Percentiles rank a stretch among this genome's conserved stretches.
phyloP scores from a whole-genome alignment of 1,140 invertebrate species.

The Platyscapa corneri region DNA sequence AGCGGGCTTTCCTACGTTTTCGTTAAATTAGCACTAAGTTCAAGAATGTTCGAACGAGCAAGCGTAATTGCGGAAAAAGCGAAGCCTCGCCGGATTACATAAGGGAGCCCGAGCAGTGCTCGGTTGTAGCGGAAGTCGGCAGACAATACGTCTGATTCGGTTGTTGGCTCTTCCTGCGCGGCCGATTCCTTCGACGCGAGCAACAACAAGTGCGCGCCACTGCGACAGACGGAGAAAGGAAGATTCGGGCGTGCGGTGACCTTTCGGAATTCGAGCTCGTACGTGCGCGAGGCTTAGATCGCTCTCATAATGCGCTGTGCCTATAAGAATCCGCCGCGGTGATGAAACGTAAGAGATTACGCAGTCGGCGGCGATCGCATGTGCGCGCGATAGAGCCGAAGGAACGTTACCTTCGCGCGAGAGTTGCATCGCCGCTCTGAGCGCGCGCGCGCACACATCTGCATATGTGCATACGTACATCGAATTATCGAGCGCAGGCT shows the following conservation, averaged over 20 bases:
- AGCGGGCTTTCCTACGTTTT: background rate
- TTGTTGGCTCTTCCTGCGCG: background rate
- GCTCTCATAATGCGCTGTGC: slow-evolving; percentile 54
- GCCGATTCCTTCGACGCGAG: background rate
- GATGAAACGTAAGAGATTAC: slow-evolving; percentile 65
- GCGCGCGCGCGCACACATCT: background rate
- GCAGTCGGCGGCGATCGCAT: slow-evolving; percentile 48
- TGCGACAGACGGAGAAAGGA: background rate
- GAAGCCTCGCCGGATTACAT: too few species aligned
- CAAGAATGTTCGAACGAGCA: too few species aligned
- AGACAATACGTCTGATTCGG: background rate
- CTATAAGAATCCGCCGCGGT: slow-evolving; percentile 42
- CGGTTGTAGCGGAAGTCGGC: background rate
- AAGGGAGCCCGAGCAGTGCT: background rate
- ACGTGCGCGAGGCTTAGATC: slow-evolving; percentile 56
- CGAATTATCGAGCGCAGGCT: slow-evolving; percentile 42
- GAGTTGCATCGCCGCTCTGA: slow-evolving; percentile 11
- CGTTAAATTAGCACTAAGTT: background rate
- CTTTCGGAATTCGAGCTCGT: slow-evolving; percentile 64
- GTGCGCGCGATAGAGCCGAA: background rate
- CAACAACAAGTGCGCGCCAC: background rate
- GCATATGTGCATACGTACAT: background rate
- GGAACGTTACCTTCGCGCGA: background rate
- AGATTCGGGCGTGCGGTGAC: slow-evolving; percentile 50
- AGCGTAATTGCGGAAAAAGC: too few species aligned